Base-by-base conservation (phyloP, 2,797 vertebrate species). In the Heteromormyrus szaboi region DNA sequence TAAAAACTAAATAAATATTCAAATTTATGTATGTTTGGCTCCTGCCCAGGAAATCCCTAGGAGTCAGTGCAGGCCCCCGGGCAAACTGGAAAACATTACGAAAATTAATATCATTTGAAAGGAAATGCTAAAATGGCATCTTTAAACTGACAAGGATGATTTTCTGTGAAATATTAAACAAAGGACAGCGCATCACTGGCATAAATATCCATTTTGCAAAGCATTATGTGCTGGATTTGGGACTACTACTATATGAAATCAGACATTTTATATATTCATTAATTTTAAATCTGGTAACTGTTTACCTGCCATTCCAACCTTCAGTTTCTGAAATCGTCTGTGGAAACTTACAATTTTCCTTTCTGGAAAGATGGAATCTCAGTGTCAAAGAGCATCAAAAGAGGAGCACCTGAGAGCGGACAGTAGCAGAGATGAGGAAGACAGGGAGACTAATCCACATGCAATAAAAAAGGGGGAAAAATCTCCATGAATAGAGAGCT, bases 21-120 rank as follows among this genome's bases (percentile, higher is more conserved):
- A 95, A 95, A 95, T 94, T 87, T 92, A 93, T 94, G 92, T 95
- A 91, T 90, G 92, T 95, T 95, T 95, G 94, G 94, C 94, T 93
- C 48, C 1, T 53, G 90, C 93, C 93, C 94, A 94, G 91, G 92
- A 93, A 92, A 94, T 92, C 91, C 93, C 93, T 90, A 89, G 90
- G 93, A 93, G 94, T 92, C 92, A 89, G 90, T 89, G 87, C 50
- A n/a, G 89, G 79, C 90, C 91, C 89, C 54, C 33, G 89, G 91
- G 92, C 91, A 93, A 93, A 94, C 92, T 91, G 90, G 93, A 94
- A 93, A 95, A 94, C 92, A 95, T 91, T 93, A 94, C 92, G 93
- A 91, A 93, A 94, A 91, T 87, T 92, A 93, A 93, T 93, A 90
- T 91, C 12, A 86, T 93, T 92, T 90, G 84, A 89, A 89, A 84